Percentiles rank a stretch among this genome's conserved stretches.
These are phyloP conservation scores for Nemapogon koenigi DNA, from an alignment of 2,888 invertebrate genomes.

Conservation along the genomic window DNA sequence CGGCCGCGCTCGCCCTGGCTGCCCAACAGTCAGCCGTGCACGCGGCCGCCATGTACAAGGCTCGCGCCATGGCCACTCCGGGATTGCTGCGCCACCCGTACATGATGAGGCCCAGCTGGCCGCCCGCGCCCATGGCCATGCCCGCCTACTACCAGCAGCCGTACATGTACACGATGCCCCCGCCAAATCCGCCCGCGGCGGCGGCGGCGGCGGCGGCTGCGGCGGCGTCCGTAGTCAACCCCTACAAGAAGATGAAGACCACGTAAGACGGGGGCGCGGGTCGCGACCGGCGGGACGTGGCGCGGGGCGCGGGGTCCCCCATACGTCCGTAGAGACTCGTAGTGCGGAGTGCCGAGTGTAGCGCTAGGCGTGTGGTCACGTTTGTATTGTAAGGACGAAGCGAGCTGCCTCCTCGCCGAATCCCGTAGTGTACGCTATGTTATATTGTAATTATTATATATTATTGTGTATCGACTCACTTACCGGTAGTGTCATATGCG, in stretches of 20 bases:
- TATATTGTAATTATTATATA: conserved; percentile 38
- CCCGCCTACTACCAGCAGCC: conserved; percentile 56
- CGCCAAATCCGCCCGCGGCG: conserved; percentile 46
- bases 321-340: conserved; percentile 60
- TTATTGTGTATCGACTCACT: conserved; percentile 46
- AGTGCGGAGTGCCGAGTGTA: conserved; percentile 42
- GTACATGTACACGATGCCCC: conserved; percentile 60
- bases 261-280: conserved; percentile 61
- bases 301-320: conserved; percentile 58
- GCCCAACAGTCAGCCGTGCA: conserved; percentile 62
- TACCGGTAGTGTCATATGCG: conserved; percentile 59
- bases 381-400: conserved; percentile 62
- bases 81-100: conserved; percentile 47
- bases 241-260: conserved; percentile 91
- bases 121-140: conserved; percentile 53
- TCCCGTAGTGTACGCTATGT: conserved; percentile 60
- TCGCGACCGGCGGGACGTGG: conserved; percentile 37
- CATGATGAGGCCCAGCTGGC: conserved; percentile 53
- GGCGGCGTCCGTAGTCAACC: conserved; percentile 64
- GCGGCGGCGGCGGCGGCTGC: conserved; percentile 46
- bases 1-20: conserved; percentile 68
- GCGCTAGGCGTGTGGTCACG: conserved; percentile 60
- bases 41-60: conserved; percentile 75
- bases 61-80: conserved; percentile 65
- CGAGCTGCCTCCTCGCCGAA: conserved; percentile 52